Evolutionary conservation across 2,888 invertebrate genomes (phyloP).

Genomic region (Eilema griseolum): DNA sequence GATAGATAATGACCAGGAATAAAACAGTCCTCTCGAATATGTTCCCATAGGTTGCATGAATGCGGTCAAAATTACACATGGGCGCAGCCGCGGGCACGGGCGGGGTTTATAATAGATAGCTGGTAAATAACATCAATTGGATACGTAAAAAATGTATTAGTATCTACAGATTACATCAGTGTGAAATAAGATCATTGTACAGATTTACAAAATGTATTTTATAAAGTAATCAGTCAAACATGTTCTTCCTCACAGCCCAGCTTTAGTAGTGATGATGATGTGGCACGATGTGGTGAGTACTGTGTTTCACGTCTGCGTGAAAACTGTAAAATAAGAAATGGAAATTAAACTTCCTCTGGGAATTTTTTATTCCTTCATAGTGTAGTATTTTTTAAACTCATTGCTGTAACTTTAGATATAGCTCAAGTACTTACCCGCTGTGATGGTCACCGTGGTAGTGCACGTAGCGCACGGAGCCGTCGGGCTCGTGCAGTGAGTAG

Average conservation of each 20-base stretch:
- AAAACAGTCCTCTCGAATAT: too few relatives aligned
- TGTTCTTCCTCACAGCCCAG: background rate
- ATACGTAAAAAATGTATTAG: too few relatives aligned
- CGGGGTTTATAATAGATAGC: too few relatives aligned
- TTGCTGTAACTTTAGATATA: background rate
- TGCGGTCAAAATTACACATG: too few relatives aligned
- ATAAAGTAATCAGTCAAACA: background rate
- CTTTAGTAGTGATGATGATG: slow-evolving; percentile 38
- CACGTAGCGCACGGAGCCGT: slow-evolving; percentile 81
- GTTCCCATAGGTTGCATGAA: too few relatives aligned
- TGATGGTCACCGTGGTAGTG: slow-evolving; percentile 82
- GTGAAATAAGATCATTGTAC: too few relatives aligned
- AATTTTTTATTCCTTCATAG: too few relatives aligned
- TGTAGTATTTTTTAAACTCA: background rate
- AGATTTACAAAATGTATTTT: background rate
- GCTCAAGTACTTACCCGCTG: slow-evolving; percentile 70
- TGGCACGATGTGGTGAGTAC: slow-evolving; percentile 56
- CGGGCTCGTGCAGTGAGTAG: slow-evolving; percentile 75
- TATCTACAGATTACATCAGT: too few relatives aligned
- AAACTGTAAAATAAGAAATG: slow-evolving; percentile 53
- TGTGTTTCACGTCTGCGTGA: slow-evolving; percentile 65
- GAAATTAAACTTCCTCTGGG: background rate
- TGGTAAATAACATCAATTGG: background rate
- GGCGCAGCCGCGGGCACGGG: too few relatives aligned
- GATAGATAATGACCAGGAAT: too few relatives aligned